These are phyloP conservation scores for Pluvialis apricaria DNA, from an alignment of 2,113 vertebrate genomes.

Conservation along the genomic window DNA sequence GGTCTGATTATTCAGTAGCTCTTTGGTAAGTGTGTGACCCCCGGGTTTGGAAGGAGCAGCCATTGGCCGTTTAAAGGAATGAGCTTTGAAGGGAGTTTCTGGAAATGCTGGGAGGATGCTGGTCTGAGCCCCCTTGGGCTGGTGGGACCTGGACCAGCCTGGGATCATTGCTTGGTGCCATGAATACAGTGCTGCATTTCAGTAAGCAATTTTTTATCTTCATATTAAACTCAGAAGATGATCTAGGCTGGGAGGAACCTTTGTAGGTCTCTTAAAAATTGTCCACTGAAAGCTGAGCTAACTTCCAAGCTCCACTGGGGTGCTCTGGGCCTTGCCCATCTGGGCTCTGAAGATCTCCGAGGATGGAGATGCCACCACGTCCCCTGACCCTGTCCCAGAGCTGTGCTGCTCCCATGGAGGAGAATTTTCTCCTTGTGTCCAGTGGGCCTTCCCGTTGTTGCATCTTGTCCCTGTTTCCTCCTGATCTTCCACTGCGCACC, in stretches of 20 bases:
- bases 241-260: neutral
- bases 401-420: neutral
- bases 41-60: neutral
- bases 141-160: neutral
- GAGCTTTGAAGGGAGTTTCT: neutral
- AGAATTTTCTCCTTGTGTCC: neutral
- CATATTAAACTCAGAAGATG: neutral
- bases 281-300: neutral
- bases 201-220: neutral
- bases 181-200: neutral
- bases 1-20: neutral
- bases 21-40: neutral
- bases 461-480: neutral
- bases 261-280: neutral
- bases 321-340: neutral
- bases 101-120: neutral
- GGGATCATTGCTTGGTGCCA: rapidly evolving
- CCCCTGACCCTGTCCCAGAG: neutral
- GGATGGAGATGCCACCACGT: neutral
- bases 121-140: neutral
- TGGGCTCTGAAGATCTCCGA: neutral
- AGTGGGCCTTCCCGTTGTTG: too few species aligned
- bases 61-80: neutral
- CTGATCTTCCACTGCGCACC: neutral
- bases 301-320: neutral